Conservation (phyloP, 1,140 invertebrate species). For the Berghia stephanieae region DNA sequence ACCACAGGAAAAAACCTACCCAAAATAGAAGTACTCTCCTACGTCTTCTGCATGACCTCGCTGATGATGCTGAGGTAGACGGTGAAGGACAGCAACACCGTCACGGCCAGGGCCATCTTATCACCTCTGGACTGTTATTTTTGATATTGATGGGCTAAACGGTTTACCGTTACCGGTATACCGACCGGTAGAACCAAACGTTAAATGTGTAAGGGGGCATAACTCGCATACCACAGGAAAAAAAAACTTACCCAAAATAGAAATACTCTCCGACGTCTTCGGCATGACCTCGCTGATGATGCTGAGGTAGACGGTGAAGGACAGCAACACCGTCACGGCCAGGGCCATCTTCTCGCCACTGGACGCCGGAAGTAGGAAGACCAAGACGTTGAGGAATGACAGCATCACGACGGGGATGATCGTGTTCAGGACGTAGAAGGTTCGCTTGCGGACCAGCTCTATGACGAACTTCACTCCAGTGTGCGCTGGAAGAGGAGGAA, state of each 20-base stretch:
- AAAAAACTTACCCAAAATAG: conserved; percentile 69
- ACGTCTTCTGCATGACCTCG: conserved; percentile 72
- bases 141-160: no score
- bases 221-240: neutral
- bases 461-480: conserved; percentile 61
- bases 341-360: conserved; percentile 72
- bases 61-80: conserved; percentile 72
- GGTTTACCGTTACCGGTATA: no score
- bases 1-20: conserved; percentile 57
- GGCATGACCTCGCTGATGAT: conserved; percentile 72
- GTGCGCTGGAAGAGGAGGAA: conserved; percentile 36
- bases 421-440: conserved; percentile 70
- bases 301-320: conserved; percentile 72
- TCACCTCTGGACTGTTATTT: conserved; percentile 71
- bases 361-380: conserved; percentile 72
- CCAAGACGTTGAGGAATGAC: conserved; percentile 70
- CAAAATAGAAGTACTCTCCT: conserved; percentile 71
- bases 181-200: no score
- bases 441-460: conserved; percentile 45
- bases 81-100: conserved; percentile 71
- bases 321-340: conserved; percentile 71
- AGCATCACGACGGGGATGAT: conserved; percentile 72
- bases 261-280: conserved; percentile 71
- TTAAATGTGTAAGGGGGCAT: no score
- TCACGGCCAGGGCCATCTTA: conserved; percentile 72